A percentile compares a stretch with the other conserved stretches of the same genome.
phyloP scores from a whole-genome alignment of 2,113 vertebrate species.

The Phylloscopus whistleri region DNA sequence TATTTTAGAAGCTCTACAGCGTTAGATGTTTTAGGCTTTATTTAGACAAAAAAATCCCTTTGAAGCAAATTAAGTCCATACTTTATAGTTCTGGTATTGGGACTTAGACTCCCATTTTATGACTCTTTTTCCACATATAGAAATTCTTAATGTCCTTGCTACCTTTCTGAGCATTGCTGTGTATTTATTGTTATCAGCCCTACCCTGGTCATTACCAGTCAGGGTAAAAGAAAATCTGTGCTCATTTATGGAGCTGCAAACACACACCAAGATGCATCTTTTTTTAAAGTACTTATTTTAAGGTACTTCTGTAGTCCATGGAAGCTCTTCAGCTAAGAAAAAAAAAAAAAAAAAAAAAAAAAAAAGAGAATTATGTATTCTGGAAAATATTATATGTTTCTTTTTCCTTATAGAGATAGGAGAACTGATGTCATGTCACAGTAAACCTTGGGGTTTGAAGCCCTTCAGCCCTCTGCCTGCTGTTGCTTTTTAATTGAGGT shows the following conservation, averaged over 20 bases:
- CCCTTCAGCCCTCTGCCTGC: background rate
- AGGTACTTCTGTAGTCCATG: background rate
- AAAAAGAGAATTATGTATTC: background rate
- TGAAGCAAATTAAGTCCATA: background rate
- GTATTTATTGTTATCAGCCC: background rate
- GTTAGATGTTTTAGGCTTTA: background rate
- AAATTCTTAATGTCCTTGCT: background rate
- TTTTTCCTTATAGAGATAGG: background rate
- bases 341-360: rapidly evolving
- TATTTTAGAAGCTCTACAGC: background rate
- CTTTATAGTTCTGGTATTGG: background rate
- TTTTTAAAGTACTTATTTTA: background rate
- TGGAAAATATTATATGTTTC: background rate
- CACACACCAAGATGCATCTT: background rate
- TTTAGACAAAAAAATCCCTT: background rate
- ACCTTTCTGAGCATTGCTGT: background rate
- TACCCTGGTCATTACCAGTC: background rate
- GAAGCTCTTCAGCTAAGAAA: background rate
- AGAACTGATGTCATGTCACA: background rate
- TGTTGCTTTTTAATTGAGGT: background rate
- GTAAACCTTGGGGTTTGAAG: background rate
- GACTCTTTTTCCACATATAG: background rate
- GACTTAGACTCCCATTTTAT: background rate
- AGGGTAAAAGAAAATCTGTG: background rate
- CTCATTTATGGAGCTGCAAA: background rate